Evolutionary conservation across 1,140 invertebrate genomes (phyloP).

Genomic region (Drosophila parvula): DNA sequence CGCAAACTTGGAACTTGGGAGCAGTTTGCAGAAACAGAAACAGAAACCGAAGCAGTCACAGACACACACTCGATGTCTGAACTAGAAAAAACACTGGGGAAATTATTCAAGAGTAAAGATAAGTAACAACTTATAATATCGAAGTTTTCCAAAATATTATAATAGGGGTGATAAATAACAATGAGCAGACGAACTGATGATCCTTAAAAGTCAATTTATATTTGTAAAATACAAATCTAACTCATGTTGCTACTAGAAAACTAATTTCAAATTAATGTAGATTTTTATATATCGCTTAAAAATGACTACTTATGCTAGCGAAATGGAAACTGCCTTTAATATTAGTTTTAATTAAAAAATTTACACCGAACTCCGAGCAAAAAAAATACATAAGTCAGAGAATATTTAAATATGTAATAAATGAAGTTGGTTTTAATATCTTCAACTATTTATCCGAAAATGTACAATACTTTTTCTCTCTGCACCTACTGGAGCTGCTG

Average conservation of each 20-base stretch:
- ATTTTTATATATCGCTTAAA: too few relatives aligned
- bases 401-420: neutral
- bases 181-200: neutral
- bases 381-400: neutral
- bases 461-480: neutral
- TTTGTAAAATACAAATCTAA: neutral
- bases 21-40: slow-evolving; percentile 37
- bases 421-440: too few relatives aligned
- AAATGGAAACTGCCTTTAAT: neutral
- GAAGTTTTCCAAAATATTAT: neutral
- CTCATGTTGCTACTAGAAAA: neutral
- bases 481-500: slow-evolving; percentile 31
- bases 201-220: neutral
- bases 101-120: neutral
- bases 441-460: too few relatives aligned
- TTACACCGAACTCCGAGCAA: too few relatives aligned
- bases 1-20: slow-evolving; percentile 22
- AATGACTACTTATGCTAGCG: neutral
- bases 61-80: slow-evolving; percentile 16
- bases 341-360: too few relatives aligned
- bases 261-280: neutral
- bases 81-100: neutral
- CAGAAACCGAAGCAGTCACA: slow-evolving; percentile 31
- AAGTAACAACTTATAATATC: neutral
- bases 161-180: neutral